Evolutionary conservation across 2,888 invertebrate species (phyloP), one percentile per base, ranked within the genome.

Genomic region (Ptychoptera albimana): DNA sequence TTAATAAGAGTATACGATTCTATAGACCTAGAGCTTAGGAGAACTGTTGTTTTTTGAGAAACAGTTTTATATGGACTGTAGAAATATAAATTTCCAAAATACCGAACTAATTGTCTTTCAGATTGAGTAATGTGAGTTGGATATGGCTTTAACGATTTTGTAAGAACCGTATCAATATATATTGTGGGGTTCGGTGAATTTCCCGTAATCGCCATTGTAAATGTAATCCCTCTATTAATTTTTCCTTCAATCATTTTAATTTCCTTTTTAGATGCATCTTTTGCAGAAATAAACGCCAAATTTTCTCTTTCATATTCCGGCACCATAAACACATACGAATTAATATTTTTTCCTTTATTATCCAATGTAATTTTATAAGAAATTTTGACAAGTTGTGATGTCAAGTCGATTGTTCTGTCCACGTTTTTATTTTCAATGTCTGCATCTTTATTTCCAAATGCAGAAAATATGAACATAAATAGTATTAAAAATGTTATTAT

Each of bases 71-170:
- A 98, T 0, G 92, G 88, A 1, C 85, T 77, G 59, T 78, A 91
- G 44, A 84, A 71, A 59, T 89, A 86, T 46, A 86, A 72, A 57
- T 82, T 88, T 23, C 92, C 93, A 51, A 71, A 74, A 60, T 83
- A 96, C 51, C 83, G 76, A 1, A 98, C 88, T 50, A 92, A 71
- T 58, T 99, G 98, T 55, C 88, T 87, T 56, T 98, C 97, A 49
- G 85, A 80, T 62, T 98, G 98, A 0, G 79, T 73, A 48, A 98
- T 93, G 53, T 82, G 76, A 9, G 77, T 78, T 2, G 98, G 98
- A 65, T 84, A 86, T 0, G 97, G 89, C 30, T 68, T 61, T 29
- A 96, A 68, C 12, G 77, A 72, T 58, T 88, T 83, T 0, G 82
- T 80, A 42, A 79, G 77, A 1, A 87, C 75, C 8, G 77, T 70